Conservation (phyloP, 2,888 invertebrate species). For the Eupelmus urozonus region DNA sequence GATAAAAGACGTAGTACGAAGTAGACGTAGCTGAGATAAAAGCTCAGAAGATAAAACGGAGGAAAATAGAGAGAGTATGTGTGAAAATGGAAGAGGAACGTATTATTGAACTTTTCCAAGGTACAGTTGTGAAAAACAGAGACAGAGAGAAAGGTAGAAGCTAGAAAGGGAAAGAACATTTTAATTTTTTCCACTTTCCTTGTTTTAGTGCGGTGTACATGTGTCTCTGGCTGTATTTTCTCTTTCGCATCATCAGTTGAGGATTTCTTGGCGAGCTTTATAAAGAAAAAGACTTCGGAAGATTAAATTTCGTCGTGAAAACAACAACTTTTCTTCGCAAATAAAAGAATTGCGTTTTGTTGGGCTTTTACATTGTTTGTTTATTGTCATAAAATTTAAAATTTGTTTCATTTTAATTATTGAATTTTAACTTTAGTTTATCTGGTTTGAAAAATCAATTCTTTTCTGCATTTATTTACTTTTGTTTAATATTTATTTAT, state of each 20-base stretch:
- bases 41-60: slow-evolving; percentile 9
- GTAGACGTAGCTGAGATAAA: slow-evolving; percentile 1
- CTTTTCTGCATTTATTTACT: not conserved
- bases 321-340: not conserved
- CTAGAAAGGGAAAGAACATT: slow-evolving; percentile 15
- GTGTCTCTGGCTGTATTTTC: not conserved
- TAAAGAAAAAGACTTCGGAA: slow-evolving; percentile 4
- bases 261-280: slow-evolving; percentile 3
- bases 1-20: not conserved
- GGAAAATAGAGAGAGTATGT: slow-evolving; percentile 13
- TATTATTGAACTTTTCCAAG: slow-evolving; percentile 19
- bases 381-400: no score
- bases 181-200: slow-evolving; percentile 35
- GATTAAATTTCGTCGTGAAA: slow-evolving; percentile 11
- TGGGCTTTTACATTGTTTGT: no score
- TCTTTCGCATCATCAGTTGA: slow-evolving; percentile 7
- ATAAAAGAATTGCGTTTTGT: slow-evolving; percentile 4
- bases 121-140: not conserved
- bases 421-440: not conserved
- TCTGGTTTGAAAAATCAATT: no score
- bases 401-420: not conserved
- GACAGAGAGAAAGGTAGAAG: no score
- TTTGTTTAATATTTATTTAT: no score
- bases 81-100: slow-evolving; percentile 3
- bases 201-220: not conserved